Evolutionary conservation across 2,113 vertebrate genomes (phyloP).

Genomic region (Bufo gargarizans): DNA sequence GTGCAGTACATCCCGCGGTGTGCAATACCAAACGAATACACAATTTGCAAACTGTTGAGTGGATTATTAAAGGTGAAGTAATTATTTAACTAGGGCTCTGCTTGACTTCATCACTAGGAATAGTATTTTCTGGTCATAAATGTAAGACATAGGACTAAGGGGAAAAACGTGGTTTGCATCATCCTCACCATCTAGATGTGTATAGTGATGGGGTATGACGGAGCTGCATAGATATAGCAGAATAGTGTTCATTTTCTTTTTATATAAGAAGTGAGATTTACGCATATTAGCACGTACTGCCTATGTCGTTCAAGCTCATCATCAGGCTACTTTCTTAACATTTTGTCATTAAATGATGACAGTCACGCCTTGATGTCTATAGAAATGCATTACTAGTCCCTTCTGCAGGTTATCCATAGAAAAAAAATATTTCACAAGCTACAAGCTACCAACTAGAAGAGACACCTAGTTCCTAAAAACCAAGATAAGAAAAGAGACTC

Average conservation of each 20-base stretch:
- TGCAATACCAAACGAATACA: neutral
- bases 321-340: neutral
- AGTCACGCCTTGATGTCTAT: neutral
- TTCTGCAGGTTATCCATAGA: neutral
- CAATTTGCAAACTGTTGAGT: neutral
- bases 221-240: neutral
- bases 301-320: neutral
- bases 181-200: neutral
- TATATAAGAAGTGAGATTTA: neutral
- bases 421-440: neutral
- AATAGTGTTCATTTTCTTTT: neutral
- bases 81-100: neutral
- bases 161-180: neutral
- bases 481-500: neutral
- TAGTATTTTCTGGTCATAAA: neutral
- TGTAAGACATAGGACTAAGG: neutral
- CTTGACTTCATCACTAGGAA: neutral
- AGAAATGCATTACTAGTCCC: neutral
- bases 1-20: neutral
- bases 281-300: neutral
- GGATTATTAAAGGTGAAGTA: neutral
- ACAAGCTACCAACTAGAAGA: neutral
- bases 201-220: neutral
- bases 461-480: neutral
- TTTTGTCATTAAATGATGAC: neutral